A percentile compares a stretch with the other conserved stretches of the same genome.
These are phyloP conservation scores for Stylophora pistillata DNA, from an alignment of 64 coral and sea anemone species.

Conservation along the genomic window DNA sequence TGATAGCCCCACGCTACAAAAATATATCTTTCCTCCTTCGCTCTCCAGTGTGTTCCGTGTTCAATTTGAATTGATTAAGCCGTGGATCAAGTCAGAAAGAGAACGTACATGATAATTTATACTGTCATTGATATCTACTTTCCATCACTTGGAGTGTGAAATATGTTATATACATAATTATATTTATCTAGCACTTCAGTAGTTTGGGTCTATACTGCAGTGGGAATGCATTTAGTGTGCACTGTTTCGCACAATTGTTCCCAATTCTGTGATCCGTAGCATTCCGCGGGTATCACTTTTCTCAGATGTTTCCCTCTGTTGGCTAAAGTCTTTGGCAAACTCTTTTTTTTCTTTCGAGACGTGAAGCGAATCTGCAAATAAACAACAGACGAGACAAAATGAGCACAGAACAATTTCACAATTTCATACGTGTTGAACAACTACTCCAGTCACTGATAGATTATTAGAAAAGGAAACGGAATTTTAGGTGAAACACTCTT, in stretches of 20 bases:
- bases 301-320: not conserved
- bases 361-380: constrained; percentile 20
- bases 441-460: not conserved
- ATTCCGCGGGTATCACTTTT: not conserved
- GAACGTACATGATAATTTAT: not conserved
- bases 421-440: not conserved
- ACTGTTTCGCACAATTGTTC: constrained; percentile 1
- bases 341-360: constrained; percentile 26
- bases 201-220: constrained; percentile 36
- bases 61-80: not conserved
- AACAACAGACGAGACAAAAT: constrained; percentile 16
- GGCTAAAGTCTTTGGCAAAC: constrained; percentile 40
- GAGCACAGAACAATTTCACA: not conserved
- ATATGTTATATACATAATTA: constrained; percentile 46
- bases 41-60: not conserved
- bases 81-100: not conserved
- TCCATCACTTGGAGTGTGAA: constrained; percentile 37
- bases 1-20: not conserved
- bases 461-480: not conserved
- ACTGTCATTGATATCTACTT: constrained; percentile 43
- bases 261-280: not conserved
- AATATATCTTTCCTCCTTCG: constrained; percentile 3
- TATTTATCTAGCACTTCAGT: constrained; percentile 48
- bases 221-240: constrained; percentile 37
- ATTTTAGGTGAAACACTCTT: not conserved